Percentiles rank a stretch among this genome's conserved stretches.
These are phyloP conservation scores for Troides helena DNA, from an alignment of 2,888 invertebrate species.

Conservation along the genomic window DNA sequence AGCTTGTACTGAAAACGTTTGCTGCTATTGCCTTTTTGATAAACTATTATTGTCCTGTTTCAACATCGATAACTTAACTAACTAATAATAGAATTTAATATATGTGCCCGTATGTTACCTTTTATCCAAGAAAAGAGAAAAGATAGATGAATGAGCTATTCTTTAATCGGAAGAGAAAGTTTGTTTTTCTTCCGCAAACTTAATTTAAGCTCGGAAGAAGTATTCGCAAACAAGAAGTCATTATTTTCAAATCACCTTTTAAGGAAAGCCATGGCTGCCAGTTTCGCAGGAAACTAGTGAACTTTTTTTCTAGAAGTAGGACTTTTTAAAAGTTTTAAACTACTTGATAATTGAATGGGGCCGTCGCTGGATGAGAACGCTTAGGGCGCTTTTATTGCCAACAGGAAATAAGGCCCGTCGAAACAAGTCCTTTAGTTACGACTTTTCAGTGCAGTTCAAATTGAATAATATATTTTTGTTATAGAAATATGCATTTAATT, in stretches of 20 bases:
- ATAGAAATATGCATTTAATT: neutral
- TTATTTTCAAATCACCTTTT: neutral
- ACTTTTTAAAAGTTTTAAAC: constrained; percentile 15
- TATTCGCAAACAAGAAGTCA: neutral
- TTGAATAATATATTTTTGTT: neutral
- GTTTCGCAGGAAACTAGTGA: constrained; percentile 2
- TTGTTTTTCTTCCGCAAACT: neutral
- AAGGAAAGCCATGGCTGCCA: neutral
- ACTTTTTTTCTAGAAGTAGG: constrained; percentile 3
- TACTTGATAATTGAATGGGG: constrained; percentile 16
- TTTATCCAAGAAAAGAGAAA: neutral
- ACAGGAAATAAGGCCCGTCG: constrained; percentile 11
- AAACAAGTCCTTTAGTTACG: constrained; percentile 14
- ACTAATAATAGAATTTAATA: no score
- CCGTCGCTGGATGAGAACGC: constrained; percentile 1
- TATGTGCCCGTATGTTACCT: neutral
- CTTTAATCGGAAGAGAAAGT: no score
- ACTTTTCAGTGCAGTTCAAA: neutral
- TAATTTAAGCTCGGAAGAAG: neutral
- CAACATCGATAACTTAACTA: neutral
- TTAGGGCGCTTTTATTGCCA: constrained; percentile 3
- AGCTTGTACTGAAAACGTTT: no score
- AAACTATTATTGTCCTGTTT: neutral
- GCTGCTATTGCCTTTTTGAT: neutral
- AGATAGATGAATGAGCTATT: no score